Evolutionary conservation across 2,888 invertebrate species (phyloP), one percentile per base, ranked within the genome.

Genomic region (Caenorhabditis sinica): DNA sequence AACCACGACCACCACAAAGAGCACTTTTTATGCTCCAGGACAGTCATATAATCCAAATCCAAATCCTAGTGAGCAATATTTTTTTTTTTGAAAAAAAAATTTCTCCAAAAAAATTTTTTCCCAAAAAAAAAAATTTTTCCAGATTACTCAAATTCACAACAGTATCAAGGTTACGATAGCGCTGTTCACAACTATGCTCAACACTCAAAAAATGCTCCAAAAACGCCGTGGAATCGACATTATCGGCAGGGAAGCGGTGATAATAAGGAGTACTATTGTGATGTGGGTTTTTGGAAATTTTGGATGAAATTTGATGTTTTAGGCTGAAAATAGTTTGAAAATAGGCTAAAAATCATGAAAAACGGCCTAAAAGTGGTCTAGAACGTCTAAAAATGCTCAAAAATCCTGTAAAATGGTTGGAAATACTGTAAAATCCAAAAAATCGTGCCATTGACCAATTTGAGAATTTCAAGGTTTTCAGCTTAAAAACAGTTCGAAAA

Each of bases 231-330:
- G 15, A 23, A 56, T 1, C 25, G 28, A 8, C 53, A 53, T 23
- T 25, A 53, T 3, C 33, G 33, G 20, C 60, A 53, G 20, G 17
- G 25, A 45, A 53, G 28, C 6, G 45, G 45, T 3, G 77, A 79
- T n/a, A 63, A 61, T 28, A 79, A 63, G 30, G 53, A 63, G 45
- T 79, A 63, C n/a, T 79, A 79, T 43, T 79, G 77, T 71, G 77
- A 79, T 17, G 77, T 69, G 25, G 20, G 30, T 17, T 45, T 4
- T 45, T 4, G 17, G n/a, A 49, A n/a, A n/a, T 45, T 9, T 45
- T 15, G 6, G 15, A 45, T 2, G 11, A 45, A 9, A 6, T 15
- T 45, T 5, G 45, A 8, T 8, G 33, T 33, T 33, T 33, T 33
- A 8, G 8, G 33, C 33, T 33, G 33, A 33, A 58, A 25, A 53